Evolutionary conservation across 2,888 invertebrate species (phyloP), one percentile per base, ranked within the genome.

Genomic region (Oxytorus armatus): DNA sequence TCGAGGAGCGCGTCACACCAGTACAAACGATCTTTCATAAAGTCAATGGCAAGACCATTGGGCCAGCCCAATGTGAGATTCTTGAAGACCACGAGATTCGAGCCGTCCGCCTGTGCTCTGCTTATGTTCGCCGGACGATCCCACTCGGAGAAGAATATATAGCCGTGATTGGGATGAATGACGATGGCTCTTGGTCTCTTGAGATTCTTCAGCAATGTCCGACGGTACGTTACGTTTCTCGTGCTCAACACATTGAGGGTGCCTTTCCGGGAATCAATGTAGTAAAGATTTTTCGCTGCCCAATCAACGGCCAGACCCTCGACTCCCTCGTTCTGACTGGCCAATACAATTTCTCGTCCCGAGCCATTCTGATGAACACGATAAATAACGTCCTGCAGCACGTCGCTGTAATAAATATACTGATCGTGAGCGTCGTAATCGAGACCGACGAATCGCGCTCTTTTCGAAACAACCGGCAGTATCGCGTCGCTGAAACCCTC

Each of bases 1-100:
- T 99, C 99, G 5, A 99, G 93, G 1, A 98, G 92, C 1, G 99
- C 99, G 90, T 99, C 99, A 88, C 98, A 98, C 99, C 99, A 99
- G 92, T 99, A 99, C 0, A 99, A 93, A 11, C 98, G 94, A 91
- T 98, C 96, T 16, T 95, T 94, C 42, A 94, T 94, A 89, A 97
- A 98, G 92, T 99, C 99, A 82, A 99, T 97, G 0, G 98, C 97
- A 3, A 99, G 92, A 0, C 99, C 99, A 90, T 99, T 99, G 0
- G 99, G 99, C 99, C 99, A 99, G 1, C 98, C 98, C 0, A 99
- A 93, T 0, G 98, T 97, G 0, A 98, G 95, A 88, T 98, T 97
- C 84, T 96, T 95, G 89, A 99, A 98, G 0, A 98, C 96, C 1
- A 96, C 93, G 18, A 98, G 93, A 84, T 96, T 96, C 0, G 95